phyloP scores from a whole-genome alignment of 30 jellyfish, hydroid and myxozoan species.

The Rhopilema esculentum region DNA sequence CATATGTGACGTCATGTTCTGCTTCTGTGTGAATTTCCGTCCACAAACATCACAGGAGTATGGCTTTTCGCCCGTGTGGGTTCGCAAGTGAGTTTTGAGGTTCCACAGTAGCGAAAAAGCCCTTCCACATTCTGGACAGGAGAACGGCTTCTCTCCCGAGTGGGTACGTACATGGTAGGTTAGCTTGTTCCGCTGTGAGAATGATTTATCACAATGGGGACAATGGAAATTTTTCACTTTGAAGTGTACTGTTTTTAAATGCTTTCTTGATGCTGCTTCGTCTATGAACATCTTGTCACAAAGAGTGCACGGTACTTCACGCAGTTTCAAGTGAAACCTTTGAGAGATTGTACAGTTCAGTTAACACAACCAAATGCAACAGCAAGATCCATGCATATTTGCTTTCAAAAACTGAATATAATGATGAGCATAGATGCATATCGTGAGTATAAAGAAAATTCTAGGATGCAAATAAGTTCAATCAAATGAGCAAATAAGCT shows the following conservation, averaged over 20 bases:
- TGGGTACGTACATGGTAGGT: slow-evolving; percentile 99
- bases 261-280: slow-evolving; percentile 99
- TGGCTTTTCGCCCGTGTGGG: slow-evolving; percentile 99
- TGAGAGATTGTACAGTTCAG: not conserved
- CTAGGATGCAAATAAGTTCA: too few species aligned
- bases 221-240: slow-evolving; percentile 99
- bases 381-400: not conserved
- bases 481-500: not conserved
- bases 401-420: too few species aligned
- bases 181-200: slow-evolving; percentile 96
- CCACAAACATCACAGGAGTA: slow-evolving; percentile 98
- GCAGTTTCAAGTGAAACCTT: slow-evolving; percentile 90
- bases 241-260: slow-evolving; percentile 96
- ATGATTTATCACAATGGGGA: slow-evolving; percentile 99
- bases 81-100: slow-evolving; percentile 95
- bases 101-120: slow-evolving; percentile 98
- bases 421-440: too few species aligned
- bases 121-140: slow-evolving; percentile 99
- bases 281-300: slow-evolving; percentile 99
- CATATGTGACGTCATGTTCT: slow-evolving; percentile 99
- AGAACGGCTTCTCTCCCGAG: slow-evolving; percentile 98
- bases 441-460: too few species aligned
- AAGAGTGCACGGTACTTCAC: slow-evolving; percentile 99
- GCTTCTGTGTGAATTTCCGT: slow-evolving; percentile 98
- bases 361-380: not conserved